Conservation (phyloP, 2,797 vertebrate genomes). For the Ceyx erithaca region DNA sequence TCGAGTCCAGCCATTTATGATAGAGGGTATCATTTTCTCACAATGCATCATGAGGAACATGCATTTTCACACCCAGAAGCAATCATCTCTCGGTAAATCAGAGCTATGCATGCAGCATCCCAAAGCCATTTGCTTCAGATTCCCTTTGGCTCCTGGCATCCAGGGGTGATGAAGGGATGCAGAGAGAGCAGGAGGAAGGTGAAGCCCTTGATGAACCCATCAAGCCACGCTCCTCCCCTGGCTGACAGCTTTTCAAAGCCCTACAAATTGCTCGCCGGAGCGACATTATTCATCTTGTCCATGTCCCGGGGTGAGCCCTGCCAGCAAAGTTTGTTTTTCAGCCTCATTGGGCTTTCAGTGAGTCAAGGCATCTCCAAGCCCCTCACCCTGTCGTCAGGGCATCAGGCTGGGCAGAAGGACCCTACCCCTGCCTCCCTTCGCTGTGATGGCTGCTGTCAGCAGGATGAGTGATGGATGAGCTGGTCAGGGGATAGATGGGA, state of each 20-base stretch:
- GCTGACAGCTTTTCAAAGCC: conserved; percentile 50
- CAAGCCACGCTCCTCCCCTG: neutral
- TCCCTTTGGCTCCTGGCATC: neutral
- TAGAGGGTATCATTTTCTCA: neutral
- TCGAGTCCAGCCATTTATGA: neutral
- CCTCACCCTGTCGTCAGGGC: neutral
- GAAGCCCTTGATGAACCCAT: neutral
- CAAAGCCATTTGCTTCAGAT: neutral
- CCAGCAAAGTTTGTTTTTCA: conserved; percentile 41
- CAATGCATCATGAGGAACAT: accelerated
- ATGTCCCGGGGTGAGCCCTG: neutral
- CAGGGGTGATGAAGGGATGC: neutral
- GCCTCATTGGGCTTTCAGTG: neutral
- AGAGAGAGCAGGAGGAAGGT: neutral
- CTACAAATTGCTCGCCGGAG: conserved; percentile 31
- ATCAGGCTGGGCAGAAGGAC: neutral
- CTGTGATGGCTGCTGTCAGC: neutral
- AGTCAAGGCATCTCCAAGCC: neutral
- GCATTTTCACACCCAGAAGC: neutral
- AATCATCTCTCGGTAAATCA: neutral
- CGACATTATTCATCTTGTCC: neutral
- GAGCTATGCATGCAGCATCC: neutral
- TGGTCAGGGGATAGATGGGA: accelerated
- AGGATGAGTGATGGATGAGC: neutral
- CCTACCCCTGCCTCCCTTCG: neutral